These are phyloP conservation scores for Triplophysa tibetana DNA, from an alignment of 2,113 vertebrate genomes.

Conservation along the genomic window DNA sequence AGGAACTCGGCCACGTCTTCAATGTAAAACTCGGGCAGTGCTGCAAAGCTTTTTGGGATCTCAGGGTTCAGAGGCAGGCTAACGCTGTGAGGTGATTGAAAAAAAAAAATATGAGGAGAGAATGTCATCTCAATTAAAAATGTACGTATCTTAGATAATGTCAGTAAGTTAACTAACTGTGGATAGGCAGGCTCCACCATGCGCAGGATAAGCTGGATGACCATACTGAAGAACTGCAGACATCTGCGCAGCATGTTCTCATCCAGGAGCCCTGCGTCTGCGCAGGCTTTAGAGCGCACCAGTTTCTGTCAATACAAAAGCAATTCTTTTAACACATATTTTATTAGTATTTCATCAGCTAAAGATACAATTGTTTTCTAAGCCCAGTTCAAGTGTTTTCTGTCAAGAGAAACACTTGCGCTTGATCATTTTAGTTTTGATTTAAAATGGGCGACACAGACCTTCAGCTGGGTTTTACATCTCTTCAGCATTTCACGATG, in stretches of 20 bases:
- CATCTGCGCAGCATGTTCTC: constrained; percentile 95
- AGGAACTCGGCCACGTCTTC: constrained; percentile 99
- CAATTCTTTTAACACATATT: not conserved
- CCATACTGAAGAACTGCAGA: constrained; percentile 96
- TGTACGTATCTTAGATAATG: not conserved
- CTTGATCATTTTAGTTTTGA: not conserved
- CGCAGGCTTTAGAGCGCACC: constrained; percentile 96
- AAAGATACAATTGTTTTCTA: too few species aligned
- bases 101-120: constrained; percentile 21
- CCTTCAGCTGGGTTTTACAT: constrained; percentile 98
- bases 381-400: too few species aligned
- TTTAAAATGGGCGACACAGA: constrained; percentile 61
- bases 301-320: constrained; percentile 81
- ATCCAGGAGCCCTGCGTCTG: constrained; percentile 93
- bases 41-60: constrained; percentile 95
- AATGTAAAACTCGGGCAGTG: constrained; percentile 97
- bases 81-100: constrained; percentile 71
- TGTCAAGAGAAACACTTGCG: too few species aligned
- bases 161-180: constrained; percentile 78
- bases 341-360: too few species aligned
- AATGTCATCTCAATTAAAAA: not conserved
- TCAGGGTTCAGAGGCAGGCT: constrained; percentile 91
- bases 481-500: constrained; percentile 98
- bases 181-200: constrained; percentile 93
- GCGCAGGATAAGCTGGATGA: constrained; percentile 95